Conservation (phyloP, 2,797 vertebrate species). For the Heterohyrax brucei region DNA sequence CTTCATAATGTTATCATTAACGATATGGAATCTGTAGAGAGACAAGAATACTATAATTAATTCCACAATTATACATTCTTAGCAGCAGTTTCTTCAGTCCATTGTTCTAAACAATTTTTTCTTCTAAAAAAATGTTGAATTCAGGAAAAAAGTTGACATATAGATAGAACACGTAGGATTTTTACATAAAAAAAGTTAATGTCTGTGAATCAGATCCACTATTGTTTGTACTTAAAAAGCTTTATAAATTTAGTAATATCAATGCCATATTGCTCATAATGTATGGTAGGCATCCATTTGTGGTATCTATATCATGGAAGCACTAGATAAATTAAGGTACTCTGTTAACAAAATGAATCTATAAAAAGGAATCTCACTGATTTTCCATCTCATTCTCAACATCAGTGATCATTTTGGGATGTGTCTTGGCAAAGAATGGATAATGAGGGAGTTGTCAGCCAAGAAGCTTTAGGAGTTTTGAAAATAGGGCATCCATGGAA, state of each 20-base stretch:
- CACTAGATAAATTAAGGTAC: too few relatives aligned
- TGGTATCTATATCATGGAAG: too few relatives aligned
- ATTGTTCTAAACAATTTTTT: not conserved
- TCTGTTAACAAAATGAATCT: too few relatives aligned
- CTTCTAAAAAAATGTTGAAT: not conserved
- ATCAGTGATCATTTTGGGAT: not conserved
- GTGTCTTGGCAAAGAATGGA: not conserved
- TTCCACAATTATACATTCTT: slow-evolving; percentile 28
- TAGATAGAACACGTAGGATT: not conserved
- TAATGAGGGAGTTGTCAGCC: not conserved
- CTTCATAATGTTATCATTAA: not conserved
- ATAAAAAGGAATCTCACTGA: not conserved
- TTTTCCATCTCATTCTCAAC: not conserved
- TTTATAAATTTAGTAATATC: not conserved
- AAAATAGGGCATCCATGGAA: not conserved
- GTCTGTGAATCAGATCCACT: not conserved
- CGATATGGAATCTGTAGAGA: not conserved
- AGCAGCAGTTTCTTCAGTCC: not conserved
- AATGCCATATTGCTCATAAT: not conserved
- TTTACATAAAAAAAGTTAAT: not conserved
- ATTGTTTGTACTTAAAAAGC: not conserved
- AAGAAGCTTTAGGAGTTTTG: not conserved
- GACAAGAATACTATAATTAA: not conserved
- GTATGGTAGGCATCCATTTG: not conserved
- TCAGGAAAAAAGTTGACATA: not conserved